Base-by-base conservation (phyloP, 2,797 vertebrate genomes). In the Chanos chanos region DNA sequence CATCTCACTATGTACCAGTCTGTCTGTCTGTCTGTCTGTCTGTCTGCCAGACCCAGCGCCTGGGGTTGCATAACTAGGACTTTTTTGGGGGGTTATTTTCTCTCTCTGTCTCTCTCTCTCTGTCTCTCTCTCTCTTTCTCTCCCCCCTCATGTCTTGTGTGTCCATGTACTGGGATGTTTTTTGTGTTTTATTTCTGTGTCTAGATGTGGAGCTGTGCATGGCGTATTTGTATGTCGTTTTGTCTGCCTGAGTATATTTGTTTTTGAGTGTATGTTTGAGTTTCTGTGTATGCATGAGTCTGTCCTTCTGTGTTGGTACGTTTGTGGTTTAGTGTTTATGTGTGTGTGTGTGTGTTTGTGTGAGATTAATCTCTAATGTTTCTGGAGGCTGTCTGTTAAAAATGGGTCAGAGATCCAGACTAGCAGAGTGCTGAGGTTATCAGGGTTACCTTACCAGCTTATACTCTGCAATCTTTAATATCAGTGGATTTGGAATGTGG, bases 291-390 rank as follows among this genome's bases (percentile, higher is more conserved):
- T 70, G 67, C 62, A 67, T 74, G 43, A 68, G 16, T 66, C 49
- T 61, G 71, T 53, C 24, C 4, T 37, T 39, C 13, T 52, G 45
- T 75, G 72, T 71, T 19, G 18, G 13, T 24, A 13, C 12, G 15
- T 49, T 45, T 58, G 51, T 64, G 70, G n/a, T n/a, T n/a, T n/a
- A 72, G 45, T 68, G 57, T 72, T 65, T 75, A 55, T 51, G 54
- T 71, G 61, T 66, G 58, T 65, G 66, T 70, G 47, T 68, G 19
- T 54, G 51, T 54, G 71, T 59, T 30, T 36, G 28, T 22, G 19
- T 61, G 40, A 72, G 40, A 74, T 79, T 86, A 78, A 86, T 81
- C 77, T 80, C 54, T 83, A 87, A 86, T 86, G 85, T 67, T 80
- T 71, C 74, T 36, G 18, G 56, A 69, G 53, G 56, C 22, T 43